Conservation (phyloP, 2,797 vertebrate species). For the Peromyscus melanophrys region DNA sequence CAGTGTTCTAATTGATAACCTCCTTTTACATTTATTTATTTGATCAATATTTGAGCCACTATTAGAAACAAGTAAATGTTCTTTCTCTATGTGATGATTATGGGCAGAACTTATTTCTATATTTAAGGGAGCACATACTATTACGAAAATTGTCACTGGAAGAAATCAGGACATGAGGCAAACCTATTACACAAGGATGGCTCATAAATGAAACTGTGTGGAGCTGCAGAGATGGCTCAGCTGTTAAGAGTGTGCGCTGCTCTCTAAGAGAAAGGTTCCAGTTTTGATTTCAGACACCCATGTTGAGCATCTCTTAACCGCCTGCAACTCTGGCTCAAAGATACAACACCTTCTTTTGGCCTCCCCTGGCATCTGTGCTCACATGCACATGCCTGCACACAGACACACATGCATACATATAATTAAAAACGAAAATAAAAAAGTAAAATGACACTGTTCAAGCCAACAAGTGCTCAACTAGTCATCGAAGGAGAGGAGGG, state of each 20-base stretch:
- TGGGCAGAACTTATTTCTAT: neutral
- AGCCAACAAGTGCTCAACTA: neutral
- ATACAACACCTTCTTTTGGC: neutral
- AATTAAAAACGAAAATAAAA: neutral
- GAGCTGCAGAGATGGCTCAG: neutral
- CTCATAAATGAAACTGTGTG: neutral
- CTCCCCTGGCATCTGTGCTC: neutral
- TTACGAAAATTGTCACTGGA: conserved; percentile 12
- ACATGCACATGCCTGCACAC: too few species aligned
- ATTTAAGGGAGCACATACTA: neutral
- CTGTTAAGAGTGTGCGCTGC: neutral
- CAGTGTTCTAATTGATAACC: neutral
- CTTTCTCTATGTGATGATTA: neutral
- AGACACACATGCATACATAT: too few species aligned
- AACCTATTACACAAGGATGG: neutral
- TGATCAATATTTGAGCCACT: conserved; percentile 57
- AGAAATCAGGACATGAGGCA: conserved; percentile 1
- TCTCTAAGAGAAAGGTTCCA: neutral
- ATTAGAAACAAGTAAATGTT: neutral
- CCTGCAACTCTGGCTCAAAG: neutral
- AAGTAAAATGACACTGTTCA: neutral
- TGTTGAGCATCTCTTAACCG: neutral
- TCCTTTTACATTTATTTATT: conserved; percentile 65
- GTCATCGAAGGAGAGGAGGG: neutral
- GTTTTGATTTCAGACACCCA: neutral